Percentiles rank a stretch among this genome's conserved stretches.
Conservation (phyloP, 2,888 invertebrate species). For the Microplitis manilae region DNA sequence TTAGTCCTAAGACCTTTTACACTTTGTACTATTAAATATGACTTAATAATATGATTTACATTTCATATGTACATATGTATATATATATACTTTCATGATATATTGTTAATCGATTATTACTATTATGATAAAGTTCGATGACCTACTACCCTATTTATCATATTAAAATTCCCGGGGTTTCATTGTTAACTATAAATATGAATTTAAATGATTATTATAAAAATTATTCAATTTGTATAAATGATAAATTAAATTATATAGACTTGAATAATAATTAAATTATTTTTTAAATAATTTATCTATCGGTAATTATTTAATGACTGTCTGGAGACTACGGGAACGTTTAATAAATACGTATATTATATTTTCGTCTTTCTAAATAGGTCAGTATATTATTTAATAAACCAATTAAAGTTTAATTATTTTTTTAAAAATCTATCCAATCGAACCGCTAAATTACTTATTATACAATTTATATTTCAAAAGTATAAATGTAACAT, state of each 20-base stretch:
- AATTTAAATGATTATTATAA: constrained; percentile 4
- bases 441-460: not conserved
- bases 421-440: not conserved
- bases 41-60: not conserved
- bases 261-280: not conserved
- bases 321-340: not conserved
- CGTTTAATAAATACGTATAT: not conserved
- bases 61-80: not conserved
- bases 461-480: not conserved
- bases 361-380: not conserved
- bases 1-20: constrained; percentile 15
- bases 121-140: constrained; percentile 12
- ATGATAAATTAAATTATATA: not conserved
- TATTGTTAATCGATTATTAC: not conserved
- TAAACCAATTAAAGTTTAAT: not conserved
- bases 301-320: not conserved
- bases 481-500: not conserved
- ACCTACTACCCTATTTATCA: constrained; percentile 9
- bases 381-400: not conserved
- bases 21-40: not conserved
- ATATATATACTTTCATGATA: constrained; percentile 5
- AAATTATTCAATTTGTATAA: constrained; percentile 1
- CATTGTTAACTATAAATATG: constrained; percentile 10
- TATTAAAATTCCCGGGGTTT: not conserved
- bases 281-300: constrained; percentile 3